Base-by-base conservation (phyloP, 2,797 vertebrate species). In the Gobionotothen gibberifrons region DNA sequence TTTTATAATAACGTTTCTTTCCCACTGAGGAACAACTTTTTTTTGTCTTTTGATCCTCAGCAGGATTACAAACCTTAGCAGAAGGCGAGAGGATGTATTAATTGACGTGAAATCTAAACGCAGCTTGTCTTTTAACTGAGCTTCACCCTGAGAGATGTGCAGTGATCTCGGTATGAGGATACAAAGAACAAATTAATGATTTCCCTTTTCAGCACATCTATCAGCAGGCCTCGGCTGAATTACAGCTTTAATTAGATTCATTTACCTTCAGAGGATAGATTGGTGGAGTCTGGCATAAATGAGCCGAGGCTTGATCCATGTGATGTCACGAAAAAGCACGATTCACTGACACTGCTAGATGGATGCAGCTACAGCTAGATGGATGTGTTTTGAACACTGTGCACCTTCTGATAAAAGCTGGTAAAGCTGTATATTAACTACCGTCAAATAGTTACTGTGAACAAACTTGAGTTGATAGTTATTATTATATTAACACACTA, bases 231-330 rank as follows among this genome's bases (percentile, higher is more conserved):
- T 32, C 13, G 76, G 59, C 32, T 79, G 77, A 77, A 81, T 78
- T 67, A 61, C 67, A 22, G 46, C 64, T 79, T 88, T 90, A 87
- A 89, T 88, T 81, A 75, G 66, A 81, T 81, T 60, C 3, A 78
- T 87, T 89, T 80, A 81, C 44, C 72, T 87, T 76, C 14, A 69
- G n/a, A 80, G 48, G 76, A 85, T 88, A 73, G 72, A 85, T 85
- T 73, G 57, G 67, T 81, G 74, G 53, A 75, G 71, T 69, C 79
- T 62, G 72, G 81, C 73, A 82, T 65, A 74, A 83, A 87, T 74
- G 69, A 88, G 78, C 77, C 79, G 72, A 63, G 43, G 69, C 79
- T 76, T 78, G 77, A 84, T 85, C 67, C 67, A 78, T 74, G 65
- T 14, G 52, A 77, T 71, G 70, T 64, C 57, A 42, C 13, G 2